A percentile compares a stretch with the other conserved stretches of the same genome.
Evolutionary conservation across 1,140 invertebrate genomes (phyloP).

Genomic region (Pogonomyrmex californicus): DNA sequence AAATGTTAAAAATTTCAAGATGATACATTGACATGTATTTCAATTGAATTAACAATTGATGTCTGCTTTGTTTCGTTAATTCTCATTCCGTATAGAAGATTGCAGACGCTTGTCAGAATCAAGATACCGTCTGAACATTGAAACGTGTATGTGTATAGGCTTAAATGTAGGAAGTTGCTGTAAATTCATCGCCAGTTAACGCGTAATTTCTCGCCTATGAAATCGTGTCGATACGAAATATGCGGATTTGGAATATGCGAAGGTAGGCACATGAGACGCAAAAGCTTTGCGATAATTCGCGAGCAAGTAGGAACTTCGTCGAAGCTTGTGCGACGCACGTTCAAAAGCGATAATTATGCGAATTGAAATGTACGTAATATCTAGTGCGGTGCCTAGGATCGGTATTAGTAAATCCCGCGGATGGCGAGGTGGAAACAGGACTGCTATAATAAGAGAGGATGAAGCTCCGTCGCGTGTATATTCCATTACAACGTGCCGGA

Average conservation of each 20-base stretch:
- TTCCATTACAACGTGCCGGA: conserved; percentile 66
- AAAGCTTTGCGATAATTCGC: conserved; percentile 53
- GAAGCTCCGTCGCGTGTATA: conserved; percentile 55
- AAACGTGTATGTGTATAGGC: neutral
- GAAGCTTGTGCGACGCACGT: conserved; percentile 30
- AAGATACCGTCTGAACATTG: neutral
- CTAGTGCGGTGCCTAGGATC: conserved; percentile 42
- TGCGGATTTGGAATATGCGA: conserved; percentile 30
- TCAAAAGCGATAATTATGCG: conserved; percentile 71
- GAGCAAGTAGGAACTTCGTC: conserved; percentile 65
- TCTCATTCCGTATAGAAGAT: neutral
- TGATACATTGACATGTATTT: conserved; percentile 2
- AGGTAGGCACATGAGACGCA: conserved; percentile 19
- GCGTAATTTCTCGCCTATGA: conserved; percentile 29
- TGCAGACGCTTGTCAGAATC: neutral
- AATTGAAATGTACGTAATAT: conserved; percentile 70
- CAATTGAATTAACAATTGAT: neutral
- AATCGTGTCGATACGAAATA: conserved; percentile 45
- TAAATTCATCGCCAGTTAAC: conserved; percentile 25
- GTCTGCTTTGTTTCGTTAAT: neutral
- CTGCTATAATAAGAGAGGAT: conserved; percentile 67
- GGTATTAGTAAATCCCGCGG: conserved; percentile 60
- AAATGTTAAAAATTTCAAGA: neutral
- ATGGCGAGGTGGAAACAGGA: conserved; percentile 55
- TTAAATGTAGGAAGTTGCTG: neutral